Evolutionary conservation across 2,888 invertebrate genomes (phyloP).

Genomic region (Andrena camellia): DNA sequence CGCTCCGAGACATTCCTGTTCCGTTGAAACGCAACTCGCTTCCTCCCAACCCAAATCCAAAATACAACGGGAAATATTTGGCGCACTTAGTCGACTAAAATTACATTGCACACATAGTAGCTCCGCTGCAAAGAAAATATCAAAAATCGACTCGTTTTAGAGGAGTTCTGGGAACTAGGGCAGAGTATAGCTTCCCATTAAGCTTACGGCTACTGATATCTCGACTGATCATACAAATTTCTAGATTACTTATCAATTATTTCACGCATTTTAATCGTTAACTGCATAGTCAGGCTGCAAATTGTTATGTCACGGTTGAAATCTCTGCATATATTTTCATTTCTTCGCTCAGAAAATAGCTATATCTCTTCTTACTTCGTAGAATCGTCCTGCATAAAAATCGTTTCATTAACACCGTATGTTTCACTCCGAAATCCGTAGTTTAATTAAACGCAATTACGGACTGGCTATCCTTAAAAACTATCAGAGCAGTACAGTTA

Average conservation of each 20-base stretch:
- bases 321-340: not conserved
- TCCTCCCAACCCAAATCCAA: constrained; percentile 55
- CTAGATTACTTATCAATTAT: too few relatives aligned
- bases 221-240: not conserved
- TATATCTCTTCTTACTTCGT: not conserved
- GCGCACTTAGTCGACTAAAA: constrained; percentile 9
- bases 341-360: not conserved
- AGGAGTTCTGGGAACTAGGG: not conserved
- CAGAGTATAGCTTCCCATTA: not conserved
- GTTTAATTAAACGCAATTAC: constrained; percentile 22
- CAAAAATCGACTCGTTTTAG: not conserved
- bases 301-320: not conserved
- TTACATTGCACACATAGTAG: constrained; percentile 34
- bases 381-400: not conserved
- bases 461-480: constrained; percentile 8
- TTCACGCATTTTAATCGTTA: too few relatives aligned
- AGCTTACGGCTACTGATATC: not conserved
- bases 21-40: constrained; percentile 58
- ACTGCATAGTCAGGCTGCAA: too few relatives aligned
- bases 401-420: not conserved
- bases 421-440: not conserved
- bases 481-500: constrained; percentile 23
- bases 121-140: not conserved
- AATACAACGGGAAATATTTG: constrained; percentile 39
- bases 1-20: constrained; percentile 59